phyloP scores from a whole-genome alignment of 92 coral and sea anemone genomes.

The Zoanthus sociatus region DNA sequence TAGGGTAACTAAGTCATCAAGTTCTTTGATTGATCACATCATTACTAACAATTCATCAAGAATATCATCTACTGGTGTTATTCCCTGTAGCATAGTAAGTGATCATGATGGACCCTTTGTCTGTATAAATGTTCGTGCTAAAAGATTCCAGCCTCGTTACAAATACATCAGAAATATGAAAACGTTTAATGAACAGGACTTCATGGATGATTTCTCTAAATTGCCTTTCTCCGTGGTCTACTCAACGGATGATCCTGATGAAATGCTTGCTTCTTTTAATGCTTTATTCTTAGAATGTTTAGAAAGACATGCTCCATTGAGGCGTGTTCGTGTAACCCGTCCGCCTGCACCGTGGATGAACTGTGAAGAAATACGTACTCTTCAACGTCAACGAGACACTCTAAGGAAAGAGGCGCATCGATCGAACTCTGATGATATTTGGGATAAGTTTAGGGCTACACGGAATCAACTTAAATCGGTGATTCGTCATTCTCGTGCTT shows the following conservation, averaged over 20 bases:
- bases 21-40: slow-evolving; percentile 5
- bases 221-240: not conserved
- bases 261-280: slow-evolving; percentile 19
- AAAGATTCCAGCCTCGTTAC: no score
- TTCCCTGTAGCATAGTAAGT: not conserved
- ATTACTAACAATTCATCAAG: not conserved
- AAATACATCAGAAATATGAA: not conserved
- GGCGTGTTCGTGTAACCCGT: slow-evolving; percentile 39
- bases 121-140: no score
- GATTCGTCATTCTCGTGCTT: no score
- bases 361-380: no score
- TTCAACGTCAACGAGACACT: no score
- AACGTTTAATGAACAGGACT: no score
- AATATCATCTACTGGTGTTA: no score
- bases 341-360: slow-evolving; percentile 50
- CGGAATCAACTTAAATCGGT: no score
- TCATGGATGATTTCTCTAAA: not conserved
- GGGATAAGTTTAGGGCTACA: slow-evolving; percentile 31
- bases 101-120: no score
- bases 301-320: no score
- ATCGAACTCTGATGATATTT: no score
- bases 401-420: slow-evolving; percentile 2
- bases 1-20: not conserved
- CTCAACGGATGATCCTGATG: slow-evolving; percentile 1
- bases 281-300: slow-evolving; percentile 16